These are phyloP conservation scores for Phallusia fumigata DNA, from an alignment of 23 tunicate species.

Conservation along the genomic window DNA sequence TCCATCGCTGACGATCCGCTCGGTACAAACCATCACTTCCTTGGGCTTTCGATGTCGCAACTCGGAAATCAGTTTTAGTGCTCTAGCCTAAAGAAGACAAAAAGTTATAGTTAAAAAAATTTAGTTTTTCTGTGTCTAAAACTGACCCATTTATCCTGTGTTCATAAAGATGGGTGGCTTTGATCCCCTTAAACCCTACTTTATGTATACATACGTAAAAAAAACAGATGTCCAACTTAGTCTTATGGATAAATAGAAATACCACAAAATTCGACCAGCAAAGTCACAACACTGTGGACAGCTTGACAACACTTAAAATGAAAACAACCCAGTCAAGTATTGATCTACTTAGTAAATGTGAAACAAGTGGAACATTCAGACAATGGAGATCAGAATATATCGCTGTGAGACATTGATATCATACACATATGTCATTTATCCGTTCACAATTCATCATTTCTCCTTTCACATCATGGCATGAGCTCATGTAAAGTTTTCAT, in stretches of 20 bases:
- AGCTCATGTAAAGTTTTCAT: conserved; percentile 35
- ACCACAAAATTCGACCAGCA: no score
- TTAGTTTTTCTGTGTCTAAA: no score
- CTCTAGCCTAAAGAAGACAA: conserved; percentile 27
- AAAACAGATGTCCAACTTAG: background rate
- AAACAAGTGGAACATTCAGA: background rate
- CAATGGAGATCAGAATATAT: conserved; percentile 30
- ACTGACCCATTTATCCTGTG: no score
- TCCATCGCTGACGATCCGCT: conserved; percentile 21
- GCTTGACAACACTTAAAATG: no score
- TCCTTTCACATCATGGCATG: conserved; percentile 14
- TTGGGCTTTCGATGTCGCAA: conserved; percentile 49
- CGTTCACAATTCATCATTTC: conserved; percentile 79
- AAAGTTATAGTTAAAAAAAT: no score
- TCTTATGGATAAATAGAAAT: no score
- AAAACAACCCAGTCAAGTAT: no score
- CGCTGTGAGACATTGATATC: conserved; percentile 26
- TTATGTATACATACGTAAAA: background rate
- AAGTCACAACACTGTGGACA: no score
- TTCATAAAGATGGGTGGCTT: no score
- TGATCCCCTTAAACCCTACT: no score
- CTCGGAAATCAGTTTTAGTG: conserved; percentile 42
- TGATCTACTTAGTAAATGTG: no score
- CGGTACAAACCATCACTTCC: conserved; percentile 72
- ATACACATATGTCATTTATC: conserved; percentile 50